These are phyloP conservation scores for Struthio camelus DNA, from an alignment of 2,113 vertebrate species.

Conservation along the genomic window DNA sequence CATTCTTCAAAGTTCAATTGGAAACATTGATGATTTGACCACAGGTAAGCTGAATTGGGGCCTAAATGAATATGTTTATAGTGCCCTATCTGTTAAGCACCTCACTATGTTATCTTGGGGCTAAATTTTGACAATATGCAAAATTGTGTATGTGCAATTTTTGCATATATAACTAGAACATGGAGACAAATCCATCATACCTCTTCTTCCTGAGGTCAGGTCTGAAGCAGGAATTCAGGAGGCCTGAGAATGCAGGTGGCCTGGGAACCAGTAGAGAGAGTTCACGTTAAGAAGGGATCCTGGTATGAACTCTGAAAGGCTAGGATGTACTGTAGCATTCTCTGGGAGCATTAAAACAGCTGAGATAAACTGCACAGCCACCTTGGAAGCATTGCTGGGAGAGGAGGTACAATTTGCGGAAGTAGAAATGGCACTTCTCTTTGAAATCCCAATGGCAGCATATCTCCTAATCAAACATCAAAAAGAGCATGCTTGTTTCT, in stretches of 20 bases:
- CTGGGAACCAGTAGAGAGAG: background rate
- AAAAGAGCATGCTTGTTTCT: background rate
- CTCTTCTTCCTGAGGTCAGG: background rate
- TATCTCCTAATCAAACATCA: constrained; percentile 16
- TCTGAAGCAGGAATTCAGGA: background rate
- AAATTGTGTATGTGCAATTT: background rate
- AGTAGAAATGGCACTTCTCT: background rate
- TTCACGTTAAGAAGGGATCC: background rate
- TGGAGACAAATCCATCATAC: background rate
- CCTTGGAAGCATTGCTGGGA: background rate
- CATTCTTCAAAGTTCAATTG: background rate
- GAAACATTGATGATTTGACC: background rate
- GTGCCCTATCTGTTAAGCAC: background rate
- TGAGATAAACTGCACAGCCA: background rate
- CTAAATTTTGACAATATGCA: background rate
- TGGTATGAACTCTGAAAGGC: background rate
- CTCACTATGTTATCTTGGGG: background rate
- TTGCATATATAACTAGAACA: background rate
- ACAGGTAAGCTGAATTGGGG: background rate
- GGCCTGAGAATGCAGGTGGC: background rate
- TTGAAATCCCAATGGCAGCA: background rate
- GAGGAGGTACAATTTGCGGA: background rate
- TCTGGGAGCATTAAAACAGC: background rate
- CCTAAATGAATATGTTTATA: background rate
- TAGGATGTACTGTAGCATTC: background rate